Evolutionary conservation across 2,797 vertebrate genomes (phyloP).

Genomic region (Apodemus agrarius): DNA sequence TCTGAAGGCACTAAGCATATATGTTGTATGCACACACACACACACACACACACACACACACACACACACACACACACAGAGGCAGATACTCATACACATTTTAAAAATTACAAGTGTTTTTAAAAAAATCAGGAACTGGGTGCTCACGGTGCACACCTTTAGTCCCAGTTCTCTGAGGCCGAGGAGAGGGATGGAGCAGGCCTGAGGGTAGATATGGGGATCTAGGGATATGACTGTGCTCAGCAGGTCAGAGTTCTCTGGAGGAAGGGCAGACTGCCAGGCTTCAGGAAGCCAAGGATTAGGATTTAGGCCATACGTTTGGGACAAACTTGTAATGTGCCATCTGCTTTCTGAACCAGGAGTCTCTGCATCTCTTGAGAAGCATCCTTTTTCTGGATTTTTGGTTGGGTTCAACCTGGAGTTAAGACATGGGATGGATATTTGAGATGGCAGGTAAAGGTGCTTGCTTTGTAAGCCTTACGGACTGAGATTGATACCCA

Average conservation of each 20-base stretch:
- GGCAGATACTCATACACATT: no score
- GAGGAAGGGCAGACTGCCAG: neutral
- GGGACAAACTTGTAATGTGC: neutral
- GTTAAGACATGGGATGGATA: neutral
- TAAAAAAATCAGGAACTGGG: neutral
- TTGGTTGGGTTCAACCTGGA: constrained; percentile 9
- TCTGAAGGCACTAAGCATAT: neutral
- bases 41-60: neutral
- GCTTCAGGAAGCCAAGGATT: neutral
- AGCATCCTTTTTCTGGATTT: neutral
- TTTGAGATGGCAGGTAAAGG: neutral
- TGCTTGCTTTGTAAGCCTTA: neutral
- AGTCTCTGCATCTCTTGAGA: neutral
- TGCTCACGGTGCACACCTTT: neutral
- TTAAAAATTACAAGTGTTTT: neutral
- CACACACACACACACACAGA: neutral
- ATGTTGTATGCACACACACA: neutral
- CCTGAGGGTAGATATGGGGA: neutral
- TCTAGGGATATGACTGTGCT: neutral
- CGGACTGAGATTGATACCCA: neutral
- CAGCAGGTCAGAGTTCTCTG: neutral
- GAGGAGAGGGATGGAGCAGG: neutral
- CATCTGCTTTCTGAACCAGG: constrained; percentile 38
- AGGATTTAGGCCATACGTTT: constrained; percentile 17
- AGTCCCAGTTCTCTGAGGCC: neutral